A percentile compares a stretch with the other conserved stretches of the same genome.
Conservation (phyloP, 2,888 invertebrate genomes). For the Netelia melanura region DNA sequence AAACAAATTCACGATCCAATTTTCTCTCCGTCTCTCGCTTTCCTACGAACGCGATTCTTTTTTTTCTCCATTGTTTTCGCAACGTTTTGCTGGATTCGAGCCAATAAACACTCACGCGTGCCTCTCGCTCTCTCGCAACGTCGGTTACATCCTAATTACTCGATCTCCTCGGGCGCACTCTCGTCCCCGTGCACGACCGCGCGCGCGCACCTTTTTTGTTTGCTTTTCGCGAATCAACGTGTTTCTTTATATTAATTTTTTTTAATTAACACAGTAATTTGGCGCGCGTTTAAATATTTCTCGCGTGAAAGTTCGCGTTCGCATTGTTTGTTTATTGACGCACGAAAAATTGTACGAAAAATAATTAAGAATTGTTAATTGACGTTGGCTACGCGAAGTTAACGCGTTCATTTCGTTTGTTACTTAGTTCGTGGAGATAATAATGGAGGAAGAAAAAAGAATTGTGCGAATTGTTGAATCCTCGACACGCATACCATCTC, state of each 20-base stretch:
- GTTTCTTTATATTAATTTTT: conserved; percentile 50
- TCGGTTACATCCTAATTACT: conserved; percentile 64
- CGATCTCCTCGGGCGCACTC: conserved; percentile 35
- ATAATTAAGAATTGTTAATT: too few species aligned
- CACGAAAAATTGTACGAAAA: too few species aligned
- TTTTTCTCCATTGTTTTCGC: conserved; percentile 28
- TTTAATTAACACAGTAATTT: conserved; percentile 5
- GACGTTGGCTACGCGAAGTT: too few species aligned
- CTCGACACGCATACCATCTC: too few species aligned
- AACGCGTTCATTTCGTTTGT: not conserved
- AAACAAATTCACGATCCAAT: not conserved
- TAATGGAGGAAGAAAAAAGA: not conserved
- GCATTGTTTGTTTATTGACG: too few species aligned
- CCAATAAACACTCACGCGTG: conserved; percentile 56
- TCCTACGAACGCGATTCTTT: conserved; percentile 16
- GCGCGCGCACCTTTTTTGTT: not conserved
- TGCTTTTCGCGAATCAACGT: conserved; percentile 6
- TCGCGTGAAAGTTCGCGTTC: conserved; percentile 52
- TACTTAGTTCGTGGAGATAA: not conserved
- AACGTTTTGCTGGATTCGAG: conserved; percentile 50
- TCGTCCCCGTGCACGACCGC: not conserved
- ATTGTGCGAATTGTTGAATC: not conserved
- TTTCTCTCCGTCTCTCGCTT: conserved; percentile 4
- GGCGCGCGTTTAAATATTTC: too few species aligned
- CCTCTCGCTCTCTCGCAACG: conserved; percentile 32